Evolutionary conservation across 1,140 invertebrate species (phyloP).

Genomic region (Trichomalopsis sarcophagae): DNA sequence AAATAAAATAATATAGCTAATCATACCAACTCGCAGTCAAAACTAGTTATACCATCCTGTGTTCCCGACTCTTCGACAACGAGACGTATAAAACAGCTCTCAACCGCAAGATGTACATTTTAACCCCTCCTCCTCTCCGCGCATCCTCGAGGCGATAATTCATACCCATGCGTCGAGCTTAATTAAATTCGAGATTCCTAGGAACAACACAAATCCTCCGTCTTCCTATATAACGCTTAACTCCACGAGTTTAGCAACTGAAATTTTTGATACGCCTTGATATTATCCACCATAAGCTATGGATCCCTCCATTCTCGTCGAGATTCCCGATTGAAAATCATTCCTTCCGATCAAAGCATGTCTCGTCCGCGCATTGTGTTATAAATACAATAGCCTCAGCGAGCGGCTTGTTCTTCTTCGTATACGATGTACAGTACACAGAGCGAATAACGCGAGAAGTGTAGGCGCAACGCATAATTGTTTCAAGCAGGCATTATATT

Average conservation of each 20-base stretch:
- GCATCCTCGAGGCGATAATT: slow-evolving; percentile 60
- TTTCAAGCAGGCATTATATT: slow-evolving; percentile 64
- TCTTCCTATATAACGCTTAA: not conserved
- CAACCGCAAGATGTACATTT: not conserved
- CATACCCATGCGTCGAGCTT: slow-evolving; percentile 60
- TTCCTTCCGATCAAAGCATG: too few species aligned
- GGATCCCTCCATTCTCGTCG: too few species aligned
- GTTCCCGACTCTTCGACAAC: not conserved
- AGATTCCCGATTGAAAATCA: too few species aligned
- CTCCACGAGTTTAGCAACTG: not conserved
- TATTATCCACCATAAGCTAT: slow-evolving; percentile 11
- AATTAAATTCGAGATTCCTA: slow-evolving; percentile 67
- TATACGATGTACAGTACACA: not conserved
- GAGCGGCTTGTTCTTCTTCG: not conserved
- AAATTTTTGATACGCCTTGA: slow-evolving; percentile 24
- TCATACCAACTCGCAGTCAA: not conserved
- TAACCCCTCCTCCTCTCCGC: not conserved
- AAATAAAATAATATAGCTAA: too few species aligned
- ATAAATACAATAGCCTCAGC: not conserved
- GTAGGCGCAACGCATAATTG: slow-evolving; percentile 56
- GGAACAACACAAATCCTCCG: slow-evolving; percentile 50
- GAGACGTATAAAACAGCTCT: not conserved
- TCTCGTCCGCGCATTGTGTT: slow-evolving; percentile 7
- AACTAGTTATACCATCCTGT: not conserved
- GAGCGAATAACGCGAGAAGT: slow-evolving; percentile 42